Evolutionary conservation across 1,140 invertebrate species (phyloP).

Genomic region (Achroia grisella): DNA sequence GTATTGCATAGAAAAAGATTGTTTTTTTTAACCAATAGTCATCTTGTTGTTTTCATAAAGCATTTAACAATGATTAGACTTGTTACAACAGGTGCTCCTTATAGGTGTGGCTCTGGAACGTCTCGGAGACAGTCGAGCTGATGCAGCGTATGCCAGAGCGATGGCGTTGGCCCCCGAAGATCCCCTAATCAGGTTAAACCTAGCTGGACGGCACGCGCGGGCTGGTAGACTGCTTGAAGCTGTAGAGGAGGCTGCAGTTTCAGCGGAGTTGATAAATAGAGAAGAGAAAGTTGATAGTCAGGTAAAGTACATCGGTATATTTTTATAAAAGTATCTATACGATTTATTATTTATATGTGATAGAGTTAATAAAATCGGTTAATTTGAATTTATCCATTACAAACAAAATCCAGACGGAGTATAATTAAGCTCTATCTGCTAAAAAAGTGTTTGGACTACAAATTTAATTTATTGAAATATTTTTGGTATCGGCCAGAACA

Average conservation of each 20-base stretch:
- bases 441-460: too few relatives aligned
- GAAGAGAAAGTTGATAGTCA: conserved; percentile 40
- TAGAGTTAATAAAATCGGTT: too few relatives aligned
- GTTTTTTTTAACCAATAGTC: too few relatives aligned
- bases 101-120: conserved; percentile 55
- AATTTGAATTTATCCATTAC: too few relatives aligned
- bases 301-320: conserved; percentile 15
- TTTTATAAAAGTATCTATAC: too few relatives aligned
- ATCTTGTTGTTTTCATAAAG: too few relatives aligned
- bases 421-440: too few relatives aligned
- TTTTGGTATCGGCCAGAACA: too few relatives aligned
- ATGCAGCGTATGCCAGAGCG: conserved; percentile 47
- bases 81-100: conserved; percentile 37
- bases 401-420: too few relatives aligned
- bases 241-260: conserved; percentile 27
- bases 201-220: conserved; percentile 45
- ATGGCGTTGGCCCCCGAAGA: conserved; percentile 32
- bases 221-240: conserved; percentile 33
- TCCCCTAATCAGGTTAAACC: conserved; percentile 42
- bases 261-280: conserved; percentile 24
- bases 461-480: too few relatives aligned
- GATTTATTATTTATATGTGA: too few relatives aligned
- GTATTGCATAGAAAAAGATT: too few relatives aligned
- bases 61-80: not conserved
- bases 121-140: conserved; percentile 45